These are phyloP conservation scores for Lithophane leautieri DNA, from an alignment of 2,888 invertebrate species.

Conservation along the genomic window DNA sequence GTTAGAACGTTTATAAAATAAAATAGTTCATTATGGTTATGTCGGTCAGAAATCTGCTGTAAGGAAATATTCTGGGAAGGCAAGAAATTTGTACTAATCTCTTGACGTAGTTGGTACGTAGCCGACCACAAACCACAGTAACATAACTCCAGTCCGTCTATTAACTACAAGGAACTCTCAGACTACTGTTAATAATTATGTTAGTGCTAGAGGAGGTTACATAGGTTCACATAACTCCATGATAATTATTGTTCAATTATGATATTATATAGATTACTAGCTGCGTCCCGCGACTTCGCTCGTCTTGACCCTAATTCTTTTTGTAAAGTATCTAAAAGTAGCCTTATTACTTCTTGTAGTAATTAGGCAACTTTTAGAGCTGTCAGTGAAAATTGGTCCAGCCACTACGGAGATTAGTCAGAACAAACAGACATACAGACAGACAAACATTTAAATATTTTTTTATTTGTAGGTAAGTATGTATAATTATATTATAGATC, in stretches of 20 bases:
- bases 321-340: no score
- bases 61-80: not conserved
- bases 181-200: conserved; percentile 25
- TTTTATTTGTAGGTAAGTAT: no score
- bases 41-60: not conserved
- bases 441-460: no score
- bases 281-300: no score
- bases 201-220: not conserved
- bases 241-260: no score
- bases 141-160: conserved; percentile 13
- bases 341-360: no score
- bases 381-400: no score
- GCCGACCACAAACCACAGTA: conserved; percentile 31
- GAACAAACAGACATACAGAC: no score
- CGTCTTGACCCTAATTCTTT: no score
- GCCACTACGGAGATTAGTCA: no score
- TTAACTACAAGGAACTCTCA: conserved; percentile 19
- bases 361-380: no score
- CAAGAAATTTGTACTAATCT: not conserved
- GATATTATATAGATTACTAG: not conserved
- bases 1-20: not conserved
- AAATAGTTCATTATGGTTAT: not conserved
- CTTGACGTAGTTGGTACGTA: not conserved
- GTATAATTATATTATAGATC: no score
- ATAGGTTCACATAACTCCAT: not conserved